phyloP scores from a whole-genome alignment of 2,113 vertebrate species.

The Phycodurus eques region DNA sequence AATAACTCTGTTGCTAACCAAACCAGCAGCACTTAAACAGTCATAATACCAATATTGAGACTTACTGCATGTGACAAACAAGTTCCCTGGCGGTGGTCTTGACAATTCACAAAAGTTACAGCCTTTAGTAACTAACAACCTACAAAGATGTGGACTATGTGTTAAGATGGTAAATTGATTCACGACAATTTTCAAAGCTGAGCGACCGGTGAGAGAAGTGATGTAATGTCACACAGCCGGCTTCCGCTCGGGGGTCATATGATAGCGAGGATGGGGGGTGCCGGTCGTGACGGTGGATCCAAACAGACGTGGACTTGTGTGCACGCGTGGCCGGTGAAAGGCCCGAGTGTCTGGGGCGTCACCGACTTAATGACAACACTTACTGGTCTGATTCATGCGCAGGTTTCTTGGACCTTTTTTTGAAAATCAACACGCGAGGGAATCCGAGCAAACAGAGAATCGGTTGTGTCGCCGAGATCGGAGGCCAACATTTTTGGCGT shows the following conservation, averaged over 20 bases:
- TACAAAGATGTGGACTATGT: neutral
- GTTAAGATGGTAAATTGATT: conserved; percentile 5
- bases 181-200: neutral
- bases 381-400: conserved; percentile 69
- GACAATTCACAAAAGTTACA: neutral
- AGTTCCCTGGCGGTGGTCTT: neutral
- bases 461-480: conserved; percentile 54
- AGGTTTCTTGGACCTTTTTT: conserved; percentile 54
- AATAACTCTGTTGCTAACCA: neutral
- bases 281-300: conserved; percentile 27
- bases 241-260: conserved; percentile 18
- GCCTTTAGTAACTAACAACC: neutral
- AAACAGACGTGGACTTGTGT: conserved; percentile 69
- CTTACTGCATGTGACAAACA: neutral
- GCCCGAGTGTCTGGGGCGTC: conserved; percentile 57
- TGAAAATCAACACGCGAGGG: conserved; percentile 57
- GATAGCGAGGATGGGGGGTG: conserved; percentile 26
- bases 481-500: conserved; percentile 30
- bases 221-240: conserved; percentile 44
- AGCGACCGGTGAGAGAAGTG: conserved; percentile 37
- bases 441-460: conserved; percentile 65
- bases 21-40: neutral
- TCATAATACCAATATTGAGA: neutral
- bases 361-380: conserved; percentile 72
- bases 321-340: conserved; percentile 63